Base-by-base conservation (phyloP, 2,888 invertebrate species). In the Flabesymbios commensalis region DNA sequence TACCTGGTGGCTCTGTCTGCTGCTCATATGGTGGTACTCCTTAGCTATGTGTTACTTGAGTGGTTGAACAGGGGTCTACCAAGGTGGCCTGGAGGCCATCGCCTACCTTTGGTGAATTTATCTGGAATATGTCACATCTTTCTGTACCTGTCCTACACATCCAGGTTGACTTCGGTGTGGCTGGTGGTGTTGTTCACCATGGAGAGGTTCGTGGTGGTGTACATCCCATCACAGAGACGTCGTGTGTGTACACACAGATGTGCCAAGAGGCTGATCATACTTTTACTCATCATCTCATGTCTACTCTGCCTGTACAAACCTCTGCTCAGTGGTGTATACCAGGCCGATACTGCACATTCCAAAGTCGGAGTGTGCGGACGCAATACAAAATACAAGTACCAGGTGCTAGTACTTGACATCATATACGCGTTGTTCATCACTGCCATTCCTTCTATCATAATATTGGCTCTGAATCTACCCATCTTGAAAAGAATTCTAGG, bases 1-100 rank as follows among this genome's bases (percentile, higher is more conserved):
- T 93, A 93, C 78, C 83, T 93, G 65, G 88, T 91, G 0, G 90
- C 90, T 0, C 80, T 93, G 53, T 91, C 92, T 64, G 92, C 92
- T 77, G 90, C 90, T 0, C 85, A 90, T 3, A 90, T 91, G 70
- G 82, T 93, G 26, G 75, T 88, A 0, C 87, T 88, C 19, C 79
- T 91, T 2, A 85, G 91, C 47, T 80, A 76, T 59, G 79, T 79
- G 28, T 66, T 78, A 41, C 72, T 77, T 22, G 78, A 77, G 62
- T 79, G 79, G 79, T 55, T 79, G 42, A 72, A 72, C 49, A 65
- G 74, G 42, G 77, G 77, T 10, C 65, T 77, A n/a, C 70, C 72
- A 2, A 56, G 57, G 1, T 61, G 73, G 49, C 57, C 68, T 5
- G 65, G 72, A 10, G 57, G 33, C 4, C 59, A 66, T 22, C 48